phyloP scores from a whole-genome alignment of 1,140 invertebrate genomes.

The Caenorhabditis remanei region DNA sequence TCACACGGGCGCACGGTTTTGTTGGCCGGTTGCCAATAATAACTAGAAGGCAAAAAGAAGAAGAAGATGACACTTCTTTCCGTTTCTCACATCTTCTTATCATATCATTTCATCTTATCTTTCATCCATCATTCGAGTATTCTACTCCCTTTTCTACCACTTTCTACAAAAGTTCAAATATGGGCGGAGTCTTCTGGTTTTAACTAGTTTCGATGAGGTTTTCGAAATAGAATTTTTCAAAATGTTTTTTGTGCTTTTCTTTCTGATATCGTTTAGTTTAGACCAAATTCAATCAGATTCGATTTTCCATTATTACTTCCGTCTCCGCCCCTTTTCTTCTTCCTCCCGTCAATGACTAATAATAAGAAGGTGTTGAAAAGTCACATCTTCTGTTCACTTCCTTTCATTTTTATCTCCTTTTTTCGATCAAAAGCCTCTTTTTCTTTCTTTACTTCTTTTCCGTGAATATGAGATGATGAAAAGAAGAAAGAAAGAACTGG shows the following conservation, averaged over 20 bases:
- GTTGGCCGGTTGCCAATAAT: slow-evolving; percentile 34
- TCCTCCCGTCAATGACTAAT: too few species aligned
- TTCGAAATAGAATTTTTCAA: background rate
- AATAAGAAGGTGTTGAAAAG: background rate
- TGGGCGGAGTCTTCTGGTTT: too few species aligned
- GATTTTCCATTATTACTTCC: background rate
- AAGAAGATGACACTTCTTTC: background rate
- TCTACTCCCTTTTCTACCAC: too few species aligned
- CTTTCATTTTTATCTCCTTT: background rate
- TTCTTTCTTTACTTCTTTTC: background rate
- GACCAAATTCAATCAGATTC: background rate
- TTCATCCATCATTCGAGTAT: too few species aligned
- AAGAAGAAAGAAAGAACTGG: slow-evolving; percentile 37
- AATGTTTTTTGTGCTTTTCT: background rate
- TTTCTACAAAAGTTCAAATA: too few species aligned
- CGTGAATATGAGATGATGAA: slow-evolving; percentile 11
- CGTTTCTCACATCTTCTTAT: background rate
- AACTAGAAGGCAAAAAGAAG: background rate
- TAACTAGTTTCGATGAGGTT: too few species aligned
- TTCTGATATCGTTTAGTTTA: background rate
- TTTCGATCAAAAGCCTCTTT: background rate
- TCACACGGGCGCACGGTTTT: slow-evolving; percentile 38
- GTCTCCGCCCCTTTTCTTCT: too few species aligned
- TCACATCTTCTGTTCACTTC: background rate
- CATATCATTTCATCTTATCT: background rate